Evolutionary conservation across 2,797 vertebrate species (phyloP), one percentile per base, ranked within the genome.

Genomic region (Sus cebifrons): DNA sequence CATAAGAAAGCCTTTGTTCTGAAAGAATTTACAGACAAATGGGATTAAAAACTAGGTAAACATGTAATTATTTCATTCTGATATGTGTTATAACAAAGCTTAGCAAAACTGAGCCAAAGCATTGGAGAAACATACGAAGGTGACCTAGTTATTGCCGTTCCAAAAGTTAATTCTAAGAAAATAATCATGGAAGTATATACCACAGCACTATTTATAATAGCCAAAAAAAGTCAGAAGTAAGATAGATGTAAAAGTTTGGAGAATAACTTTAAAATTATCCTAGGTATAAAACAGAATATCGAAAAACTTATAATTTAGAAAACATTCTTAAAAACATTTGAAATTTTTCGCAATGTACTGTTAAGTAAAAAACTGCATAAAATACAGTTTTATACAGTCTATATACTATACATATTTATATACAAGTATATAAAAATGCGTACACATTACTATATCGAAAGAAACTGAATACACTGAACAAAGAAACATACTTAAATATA

Each of bases 111-210:
- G 44, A 83, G 58, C 64, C 89, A 86, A 96, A 67, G 13, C 83
- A 88, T 87, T 77, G 62, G 60, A 93, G 82, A 73, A 67, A 77
- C 10, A 56, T 49, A 79, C 49, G 27, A 0, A 71, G 36, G 83
- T 85, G 79, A 84, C 27, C 32, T 83, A 84, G 40, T 86, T 91
- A 85, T 64, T 82, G 64, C 29, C 29, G 65, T 91, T 95, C 60
- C 60, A 96, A 96, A 94, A 70, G 64, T 78, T 88, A 96, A 94
- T 89, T 79, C 23, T 89, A 93, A 77, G 36, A 93, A 77, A 89
- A 95, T 85, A 78, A 52, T 13, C 4, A 91, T 17, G 70, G 8
- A 62, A 32, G 10, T 58, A 32, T 32, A 70, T 1, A 52, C 52
- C 14, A 73, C 3, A 77, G 40, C 32, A 68, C 94, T 96, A 82